A percentile compares a stretch with the other conserved stretches of the same genome.
Evolutionary conservation across 1,140 invertebrate species (phyloP).

Genomic region (Hycleus phaleratus): DNA sequence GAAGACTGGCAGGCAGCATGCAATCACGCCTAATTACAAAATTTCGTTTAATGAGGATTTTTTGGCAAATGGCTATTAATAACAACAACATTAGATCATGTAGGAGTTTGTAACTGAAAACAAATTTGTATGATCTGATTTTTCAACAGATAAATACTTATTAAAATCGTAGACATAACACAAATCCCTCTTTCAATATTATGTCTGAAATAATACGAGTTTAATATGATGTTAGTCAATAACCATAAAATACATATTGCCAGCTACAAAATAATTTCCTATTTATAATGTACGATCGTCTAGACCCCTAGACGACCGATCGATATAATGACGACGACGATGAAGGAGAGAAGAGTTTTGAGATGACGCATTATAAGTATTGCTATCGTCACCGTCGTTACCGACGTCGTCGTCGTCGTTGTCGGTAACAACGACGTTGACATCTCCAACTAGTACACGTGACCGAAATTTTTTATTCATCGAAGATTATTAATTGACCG

Average conservation of each 20-base stretch:
- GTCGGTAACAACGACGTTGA: background rate
- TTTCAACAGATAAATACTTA: too few relatives aligned
- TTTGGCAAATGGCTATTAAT: too few relatives aligned
- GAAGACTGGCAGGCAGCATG: too few relatives aligned
- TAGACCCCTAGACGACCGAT: slow-evolving; percentile 14
- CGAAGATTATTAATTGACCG: slow-evolving; percentile 9
- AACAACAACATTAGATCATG: too few relatives aligned
- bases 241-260: slow-evolving; percentile 27
- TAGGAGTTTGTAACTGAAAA: too few relatives aligned
- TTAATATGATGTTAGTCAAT: slow-evolving; percentile 17
- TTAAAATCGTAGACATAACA: slow-evolving; percentile 1
- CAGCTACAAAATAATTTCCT: slow-evolving; percentile 21
- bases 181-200: background rate
- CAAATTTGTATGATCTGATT: too few relatives aligned
- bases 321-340: slow-evolving; percentile 10
- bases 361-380: slow-evolving; percentile 1
- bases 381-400: too few relatives aligned
- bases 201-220: slow-evolving; percentile 6
- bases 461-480: background rate
- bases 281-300: slow-evolving; percentile 23
- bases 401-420: too few relatives aligned
- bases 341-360: background rate
- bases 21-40: too few relatives aligned
- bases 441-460: slow-evolving; percentile 8
- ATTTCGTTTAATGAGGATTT: too few relatives aligned